phyloP scores from a whole-genome alignment of 1,140 invertebrate genomes.

The Drosophila ficusphila region DNA sequence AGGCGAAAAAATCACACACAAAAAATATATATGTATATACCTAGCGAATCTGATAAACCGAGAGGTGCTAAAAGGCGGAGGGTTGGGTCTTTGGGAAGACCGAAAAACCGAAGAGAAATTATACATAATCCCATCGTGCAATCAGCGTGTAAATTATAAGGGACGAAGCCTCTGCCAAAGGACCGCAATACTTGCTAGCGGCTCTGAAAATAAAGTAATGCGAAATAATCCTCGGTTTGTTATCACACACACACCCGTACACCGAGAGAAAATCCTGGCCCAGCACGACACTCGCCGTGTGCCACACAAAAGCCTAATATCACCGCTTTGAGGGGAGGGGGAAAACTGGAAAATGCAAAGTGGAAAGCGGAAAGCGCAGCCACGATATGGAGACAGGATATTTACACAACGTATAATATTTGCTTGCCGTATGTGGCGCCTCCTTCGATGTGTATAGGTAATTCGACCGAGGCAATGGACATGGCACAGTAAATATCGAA shows the following conservation, averaged over 20 bases:
- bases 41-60: conserved; percentile 62
- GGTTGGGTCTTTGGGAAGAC: conserved; percentile 18
- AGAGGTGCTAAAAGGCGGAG: conserved; percentile 20
- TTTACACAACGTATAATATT: conserved; percentile 74
- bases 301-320: conserved; percentile 70
- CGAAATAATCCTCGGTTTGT: conserved; percentile 80
- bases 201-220: conserved; percentile 81
- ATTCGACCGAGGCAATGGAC: conserved; percentile 53
- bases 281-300: conserved; percentile 64
- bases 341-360: conserved; percentile 73
- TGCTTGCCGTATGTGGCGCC: conserved; percentile 46
- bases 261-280: conserved; percentile 18
- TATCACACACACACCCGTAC: conserved; percentile 67
- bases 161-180: conserved; percentile 62
- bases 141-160: conserved; percentile 82
- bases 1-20: conserved; percentile 42
- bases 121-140: conserved; percentile 77
- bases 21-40: conserved; percentile 28
- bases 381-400: conserved; percentile 65
- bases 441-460: conserved; percentile 30
- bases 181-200: conserved; percentile 79
- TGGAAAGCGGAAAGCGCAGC: conserved; percentile 67
- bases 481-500: conserved; percentile 34
- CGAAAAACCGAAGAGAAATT: conserved; percentile 70
- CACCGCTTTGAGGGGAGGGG: not conserved